Percentiles rank a stretch among this genome's conserved stretches.
These are phyloP conservation scores for Brenthis hecate DNA, from an alignment of 2,888 invertebrate species.

Conservation along the genomic window DNA sequence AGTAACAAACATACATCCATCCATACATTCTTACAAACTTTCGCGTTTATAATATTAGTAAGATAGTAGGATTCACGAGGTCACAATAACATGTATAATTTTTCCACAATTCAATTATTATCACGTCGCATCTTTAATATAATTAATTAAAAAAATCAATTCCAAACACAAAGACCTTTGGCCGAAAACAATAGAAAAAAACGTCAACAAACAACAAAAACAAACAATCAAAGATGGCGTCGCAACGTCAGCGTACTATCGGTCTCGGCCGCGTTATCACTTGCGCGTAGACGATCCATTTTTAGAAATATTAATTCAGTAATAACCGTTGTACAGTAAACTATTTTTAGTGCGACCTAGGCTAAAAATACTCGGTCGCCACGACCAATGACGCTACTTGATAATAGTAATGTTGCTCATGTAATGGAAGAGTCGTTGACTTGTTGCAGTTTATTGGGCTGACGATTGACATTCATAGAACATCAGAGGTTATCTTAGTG, in stretches of 20 bases:
- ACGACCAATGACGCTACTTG: slow-evolving; percentile 74
- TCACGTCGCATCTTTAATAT: not conserved
- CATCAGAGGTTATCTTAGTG: slow-evolving; percentile 45
- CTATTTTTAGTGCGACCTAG: slow-evolving; percentile 81
- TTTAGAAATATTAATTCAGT: slow-evolving; percentile 83
- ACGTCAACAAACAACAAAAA: slow-evolving; percentile 54
- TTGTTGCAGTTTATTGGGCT: slow-evolving; percentile 68
- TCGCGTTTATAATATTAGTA: no score
- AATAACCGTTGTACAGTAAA: slow-evolving; percentile 70
- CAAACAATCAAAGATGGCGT: slow-evolving; percentile 62
- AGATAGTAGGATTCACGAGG: no score
- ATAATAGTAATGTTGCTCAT: slow-evolving; percentile 75
- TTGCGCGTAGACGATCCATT: slow-evolving; percentile 76
- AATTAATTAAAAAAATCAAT: not conserved
- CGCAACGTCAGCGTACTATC: slow-evolving; percentile 68
- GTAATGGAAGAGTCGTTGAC: slow-evolving; percentile 76
- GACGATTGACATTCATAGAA: slow-evolving; percentile 48
- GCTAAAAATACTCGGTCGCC: slow-evolving; percentile 75
- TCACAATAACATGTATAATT: no score
- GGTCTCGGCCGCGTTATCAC: slow-evolving; percentile 73
- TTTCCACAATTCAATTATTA: no score
- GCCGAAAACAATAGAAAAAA: slow-evolving; percentile 42
- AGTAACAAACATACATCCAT: no score
- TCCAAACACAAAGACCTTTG: not conserved
- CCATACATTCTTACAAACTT: no score